A percentile compares a stretch with the other conserved stretches of the same genome.
Evolutionary conservation across 2,113 vertebrate genomes (phyloP).

Genomic region (Canis aureus): DNA sequence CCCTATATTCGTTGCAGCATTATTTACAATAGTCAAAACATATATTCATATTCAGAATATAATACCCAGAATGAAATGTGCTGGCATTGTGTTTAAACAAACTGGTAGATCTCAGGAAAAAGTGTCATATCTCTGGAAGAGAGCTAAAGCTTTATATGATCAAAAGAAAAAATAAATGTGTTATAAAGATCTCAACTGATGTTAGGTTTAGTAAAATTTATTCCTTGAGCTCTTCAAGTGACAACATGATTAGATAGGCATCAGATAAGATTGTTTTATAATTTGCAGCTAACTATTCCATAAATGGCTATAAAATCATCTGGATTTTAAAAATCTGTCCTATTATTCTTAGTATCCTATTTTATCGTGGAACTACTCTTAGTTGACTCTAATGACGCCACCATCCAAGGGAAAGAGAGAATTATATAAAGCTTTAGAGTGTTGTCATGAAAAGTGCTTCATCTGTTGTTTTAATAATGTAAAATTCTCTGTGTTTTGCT

Average conservation of each 20-base stretch:
- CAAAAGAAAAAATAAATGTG: neutral
- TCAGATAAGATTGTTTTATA: neutral
- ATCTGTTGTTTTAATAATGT: neutral
- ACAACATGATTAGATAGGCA: neutral
- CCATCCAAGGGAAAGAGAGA: slow-evolving; percentile 14
- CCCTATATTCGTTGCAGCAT: neutral
- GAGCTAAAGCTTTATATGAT: neutral
- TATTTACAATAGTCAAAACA: neutral
- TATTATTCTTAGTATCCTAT: neutral
- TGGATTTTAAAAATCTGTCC: neutral
- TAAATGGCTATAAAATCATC: neutral
- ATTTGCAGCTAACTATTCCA: neutral
- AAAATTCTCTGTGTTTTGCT: slow-evolving; percentile 3
- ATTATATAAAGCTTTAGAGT: neutral
- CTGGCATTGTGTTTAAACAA: neutral
- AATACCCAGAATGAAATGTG: neutral
- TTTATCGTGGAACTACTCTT: neutral
- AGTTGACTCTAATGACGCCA: neutral
- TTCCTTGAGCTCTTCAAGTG: neutral
- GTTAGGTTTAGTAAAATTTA: neutral
- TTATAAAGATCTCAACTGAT: neutral
- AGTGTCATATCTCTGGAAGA: neutral
- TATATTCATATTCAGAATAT: neutral
- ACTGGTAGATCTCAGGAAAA: neutral
- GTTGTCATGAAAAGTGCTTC: neutral